Conservation (phyloP, 2,888 invertebrate species). For the Sinohyriopsis cumingii region DNA sequence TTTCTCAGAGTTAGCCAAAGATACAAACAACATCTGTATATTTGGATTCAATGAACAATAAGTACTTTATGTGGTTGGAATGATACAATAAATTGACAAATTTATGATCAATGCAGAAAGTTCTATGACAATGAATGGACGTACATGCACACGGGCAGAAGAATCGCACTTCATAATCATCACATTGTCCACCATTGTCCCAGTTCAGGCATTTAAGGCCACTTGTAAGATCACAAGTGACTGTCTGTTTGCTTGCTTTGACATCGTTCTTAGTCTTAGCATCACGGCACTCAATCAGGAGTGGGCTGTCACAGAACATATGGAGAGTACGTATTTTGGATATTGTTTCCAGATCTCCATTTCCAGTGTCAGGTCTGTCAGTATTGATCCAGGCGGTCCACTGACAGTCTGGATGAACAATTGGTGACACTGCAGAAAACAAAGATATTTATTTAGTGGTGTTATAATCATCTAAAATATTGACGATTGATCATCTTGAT, state of each 20-base stretch:
- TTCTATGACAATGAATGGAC: constrained; percentile 38
- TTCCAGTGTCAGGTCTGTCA: constrained; percentile 46
- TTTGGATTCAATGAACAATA: constrained; percentile 27
- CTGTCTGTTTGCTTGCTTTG: constrained; percentile 82
- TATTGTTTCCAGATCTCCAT: constrained; percentile 65
- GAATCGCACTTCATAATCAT: constrained; percentile 68
- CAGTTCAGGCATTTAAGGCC: constrained; percentile 57
- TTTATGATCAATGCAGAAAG: too few species aligned
- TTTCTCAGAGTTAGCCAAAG: not conserved
- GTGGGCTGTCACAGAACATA: constrained; percentile 60
- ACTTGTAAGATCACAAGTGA: constrained; percentile 79
- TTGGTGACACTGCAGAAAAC: constrained; percentile 24
- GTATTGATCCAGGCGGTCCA: constrained; percentile 67
- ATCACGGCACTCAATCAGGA: constrained; percentile 84
- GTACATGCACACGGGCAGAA: constrained; percentile 74
- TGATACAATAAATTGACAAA: not conserved
- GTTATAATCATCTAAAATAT: too few species aligned
- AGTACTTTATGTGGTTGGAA: not conserved
- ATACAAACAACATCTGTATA: constrained; percentile 9
- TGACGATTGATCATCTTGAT: too few species aligned
- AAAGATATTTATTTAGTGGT: too few species aligned
- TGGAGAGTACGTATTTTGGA: constrained; percentile 47
- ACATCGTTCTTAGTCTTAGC: constrained; percentile 78
- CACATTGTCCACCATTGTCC: constrained; percentile 48
- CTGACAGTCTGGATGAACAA: constrained; percentile 52